Base-by-base conservation (phyloP, 1,140 invertebrate genomes). In the Leptestheria dahalacensis region DNA sequence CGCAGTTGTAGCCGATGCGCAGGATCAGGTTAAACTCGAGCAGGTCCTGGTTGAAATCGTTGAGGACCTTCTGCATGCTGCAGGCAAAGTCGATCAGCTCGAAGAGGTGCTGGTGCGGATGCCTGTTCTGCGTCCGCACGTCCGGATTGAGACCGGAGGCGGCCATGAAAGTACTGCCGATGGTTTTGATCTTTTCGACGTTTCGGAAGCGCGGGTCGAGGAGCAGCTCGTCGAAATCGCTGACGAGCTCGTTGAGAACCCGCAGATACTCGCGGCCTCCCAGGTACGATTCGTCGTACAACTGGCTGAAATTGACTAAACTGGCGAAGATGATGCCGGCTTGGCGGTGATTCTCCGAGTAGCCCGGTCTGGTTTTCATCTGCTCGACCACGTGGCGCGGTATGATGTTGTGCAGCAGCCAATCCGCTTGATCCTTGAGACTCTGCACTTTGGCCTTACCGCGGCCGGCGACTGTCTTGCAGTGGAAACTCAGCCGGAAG, bases 121-220 rank as follows among this genome's bases (percentile, higher is more conserved):
- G 76, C 70, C 79, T 75, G 61, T 76, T 78, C 21, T 68, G 49
- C 26, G 66, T 63, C 3, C 77, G 65, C 61, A 82, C 75, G 61
- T 81, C 77, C 0, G 87, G 84, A 73, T 94, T 91, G 15, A 97
- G 71, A 0, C 94, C 94, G 60, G 90, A 92, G 0, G 94, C 94
- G 1, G 92, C 93, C 94, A 98, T 98, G 65, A 94, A 97, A 0
- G 92, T 95, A 62, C 88, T 88, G 2, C 93, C 94, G 61, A 97
- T 97, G 0, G 94, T 97, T 70, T 98, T 98, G 61, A 98, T 97
- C 72, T 98, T 98, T 69, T 97, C 93, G 1, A 97, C 88, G 57
- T 89, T 84, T 46, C 82, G 79, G 67, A 90, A 97, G 63, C 92
- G 82, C 0, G 79, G 74, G 52, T 83, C 78, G 53, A 86, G 83